Evolutionary conservation across 1,140 invertebrate genomes (phyloP), one percentile per base, ranked within the genome.

Genomic region (Polyergus mexicanus): DNA sequence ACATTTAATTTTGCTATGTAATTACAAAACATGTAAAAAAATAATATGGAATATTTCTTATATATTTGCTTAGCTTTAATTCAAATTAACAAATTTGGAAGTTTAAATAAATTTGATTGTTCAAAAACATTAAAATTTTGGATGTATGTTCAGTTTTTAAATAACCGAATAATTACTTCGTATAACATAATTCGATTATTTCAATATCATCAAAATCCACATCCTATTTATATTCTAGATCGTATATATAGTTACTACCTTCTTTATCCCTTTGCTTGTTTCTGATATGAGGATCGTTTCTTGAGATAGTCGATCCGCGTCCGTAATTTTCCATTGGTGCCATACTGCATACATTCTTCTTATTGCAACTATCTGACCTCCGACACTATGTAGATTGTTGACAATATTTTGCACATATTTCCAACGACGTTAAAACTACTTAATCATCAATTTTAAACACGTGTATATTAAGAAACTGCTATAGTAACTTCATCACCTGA

Each of bases 251-350:
- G 16, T 32, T 58, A 41, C 11, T 88, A 91, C 78, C 88, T 87
- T 91, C 86, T 54, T 65, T n/a, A 1, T 65, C 58, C 58, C 71
- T 32, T 58, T 89, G 89, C 85, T 91, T 90, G 0, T 85, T 11
- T 41, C 8, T 22, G 13, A 86, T 63, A 58, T 89, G 91, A 25
- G 88, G 87, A 88, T 92, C 91, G 63, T 85, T 90, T 4, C 72
- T 68, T 19, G 86, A 63, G 16, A 86, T 13, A 47, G 65, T 51
- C 6, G 72, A n/a, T 35, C 71, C 28, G 2, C 89, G 71, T 78
- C 38, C 41, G 25, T 91, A 84, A 69, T 69, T 89, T 69, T 90
- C 87, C 69, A 87, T 92, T 7, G 90, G 89, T 71, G 86, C 89
- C 89, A 92, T 93, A 51, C 76, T 87, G 60, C 38, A 44, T 25